A percentile compares a stretch with the other conserved stretches of the same genome.
Evolutionary conservation across 2,113 vertebrate genomes (phyloP).

Genomic region (Mus musculus): DNA sequence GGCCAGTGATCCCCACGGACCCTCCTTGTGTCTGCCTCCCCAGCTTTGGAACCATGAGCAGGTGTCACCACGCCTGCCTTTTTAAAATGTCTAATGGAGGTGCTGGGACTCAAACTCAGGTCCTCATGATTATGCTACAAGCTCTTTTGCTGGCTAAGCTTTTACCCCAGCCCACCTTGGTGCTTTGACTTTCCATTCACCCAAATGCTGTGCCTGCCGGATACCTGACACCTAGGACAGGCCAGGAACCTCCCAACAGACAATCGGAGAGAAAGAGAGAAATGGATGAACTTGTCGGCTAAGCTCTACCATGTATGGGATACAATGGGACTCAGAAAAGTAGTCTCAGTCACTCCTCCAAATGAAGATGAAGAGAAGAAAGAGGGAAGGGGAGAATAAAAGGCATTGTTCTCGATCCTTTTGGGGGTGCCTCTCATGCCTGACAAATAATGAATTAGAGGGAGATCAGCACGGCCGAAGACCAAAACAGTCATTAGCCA

Average conservation of each 20-base stretch:
- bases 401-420: slow-evolving; percentile 1
- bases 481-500: slow-evolving; percentile 84
- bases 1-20: not conserved
- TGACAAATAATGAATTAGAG: slow-evolving; percentile 82
- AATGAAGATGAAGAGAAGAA: not conserved
- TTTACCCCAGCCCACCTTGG: too few species aligned
- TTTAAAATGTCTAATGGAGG: not conserved
- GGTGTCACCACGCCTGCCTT: too few species aligned
- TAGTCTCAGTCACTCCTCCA: not conserved
- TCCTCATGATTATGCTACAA: not conserved
- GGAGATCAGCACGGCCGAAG: slow-evolving; percentile 74
- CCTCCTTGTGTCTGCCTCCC: not conserved
- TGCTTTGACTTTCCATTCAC: too few species aligned
- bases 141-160: not conserved
- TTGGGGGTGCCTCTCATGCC: slow-evolving; percentile 61
- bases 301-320: rapidly evolving
- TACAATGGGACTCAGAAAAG: not conserved
- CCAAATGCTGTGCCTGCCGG: not conserved
- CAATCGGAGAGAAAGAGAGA: not conserved
- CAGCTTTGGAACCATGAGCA: not conserved
- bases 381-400: not conserved
- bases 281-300: not conserved
- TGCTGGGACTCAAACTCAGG: not conserved
- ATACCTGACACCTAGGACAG: not conserved
- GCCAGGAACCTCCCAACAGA: not conserved